Evolutionary conservation across 2,888 invertebrate genomes (phyloP), one percentile per base, ranked within the genome.

Genomic region (Stenichneumon culpator): DNA sequence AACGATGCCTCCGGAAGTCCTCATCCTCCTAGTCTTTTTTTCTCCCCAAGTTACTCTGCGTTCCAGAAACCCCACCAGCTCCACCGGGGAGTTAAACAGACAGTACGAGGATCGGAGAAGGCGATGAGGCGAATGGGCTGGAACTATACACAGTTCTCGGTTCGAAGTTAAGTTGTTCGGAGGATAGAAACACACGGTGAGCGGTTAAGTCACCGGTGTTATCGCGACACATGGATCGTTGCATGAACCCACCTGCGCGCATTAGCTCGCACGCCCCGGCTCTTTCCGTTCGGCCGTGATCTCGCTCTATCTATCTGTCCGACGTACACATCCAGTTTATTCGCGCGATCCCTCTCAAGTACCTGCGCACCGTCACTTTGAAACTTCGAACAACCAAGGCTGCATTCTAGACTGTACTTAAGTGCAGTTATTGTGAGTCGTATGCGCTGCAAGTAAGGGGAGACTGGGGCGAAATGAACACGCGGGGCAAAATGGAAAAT

Each of bases 141-240:
- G 22, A 3, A 32, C 3, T 16, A 68, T 72, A 72, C 22, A 19
- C 70, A 68, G 83, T 82, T 54, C 83, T 28, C 69, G 73, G 70
- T 63, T 32, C 86, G 87, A 90, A 91, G 91, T 92, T 91, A 91
- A 92, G 92, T 90, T 91, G 91, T 92, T 11, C 90, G 88, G 86
- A 87, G 89, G 90, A 89, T 89, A 90, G 89, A 90, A 91, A 89
- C 88, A 86, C 88, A 82, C 69, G 80, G 86, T 84, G 84, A 84
- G 85, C 81, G 82, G 84, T 87, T 86, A 88, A 47, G 88, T 88
- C 86, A 88, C 83, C 79, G 79, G 88, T 87, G 90, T 90, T 92
- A 92, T 92, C 92, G 88, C 90, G 89, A 90, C 89, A 89, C 88
- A 87, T 79, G 86, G 88, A 90, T 91, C 91, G 89, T 89, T 88